Conservation (phyloP, 2,888 invertebrate species). For the Mythimna vitellina region DNA sequence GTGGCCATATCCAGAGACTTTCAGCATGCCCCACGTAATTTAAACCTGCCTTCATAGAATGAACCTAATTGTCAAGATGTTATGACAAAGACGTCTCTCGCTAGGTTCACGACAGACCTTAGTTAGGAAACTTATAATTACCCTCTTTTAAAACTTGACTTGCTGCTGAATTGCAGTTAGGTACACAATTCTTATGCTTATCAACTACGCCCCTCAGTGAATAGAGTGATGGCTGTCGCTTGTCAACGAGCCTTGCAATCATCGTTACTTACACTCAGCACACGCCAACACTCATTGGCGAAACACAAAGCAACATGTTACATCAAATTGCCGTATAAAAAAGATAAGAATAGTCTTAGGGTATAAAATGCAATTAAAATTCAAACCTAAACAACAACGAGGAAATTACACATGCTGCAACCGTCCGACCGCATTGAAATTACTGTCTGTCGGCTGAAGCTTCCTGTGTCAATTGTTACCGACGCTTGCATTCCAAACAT, state of each 20-base stretch:
- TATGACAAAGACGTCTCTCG: not conserved
- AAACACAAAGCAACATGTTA: constrained; percentile 19
- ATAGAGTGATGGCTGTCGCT: not conserved
- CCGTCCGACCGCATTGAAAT: constrained; percentile 65
- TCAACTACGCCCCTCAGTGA: not conserved
- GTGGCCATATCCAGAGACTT: too few species aligned
- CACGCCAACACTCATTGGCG: not conserved
- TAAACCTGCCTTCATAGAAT: too few species aligned
- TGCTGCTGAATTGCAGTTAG: not conserved
- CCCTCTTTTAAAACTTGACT: not conserved
- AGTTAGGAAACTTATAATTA: not conserved
- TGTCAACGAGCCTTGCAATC: constrained; percentile 2
- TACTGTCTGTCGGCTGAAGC: constrained; percentile 62
- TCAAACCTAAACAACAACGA: constrained; percentile 51
- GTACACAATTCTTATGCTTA: not conserved
- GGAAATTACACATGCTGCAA: constrained; percentile 55
- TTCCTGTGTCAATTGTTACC: constrained; percentile 76
- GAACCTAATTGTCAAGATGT: not conserved
- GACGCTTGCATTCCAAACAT: constrained; percentile 75
- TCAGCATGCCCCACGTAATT: too few species aligned
- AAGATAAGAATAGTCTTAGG: constrained; percentile 10
- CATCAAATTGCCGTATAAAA: not conserved
- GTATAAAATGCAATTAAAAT: constrained; percentile 49
- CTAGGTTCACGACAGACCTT: not conserved
- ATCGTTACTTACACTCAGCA: not conserved